phyloP scores from a whole-genome alignment of 2,888 invertebrate genomes.

The Hemaris fuciformis region DNA sequence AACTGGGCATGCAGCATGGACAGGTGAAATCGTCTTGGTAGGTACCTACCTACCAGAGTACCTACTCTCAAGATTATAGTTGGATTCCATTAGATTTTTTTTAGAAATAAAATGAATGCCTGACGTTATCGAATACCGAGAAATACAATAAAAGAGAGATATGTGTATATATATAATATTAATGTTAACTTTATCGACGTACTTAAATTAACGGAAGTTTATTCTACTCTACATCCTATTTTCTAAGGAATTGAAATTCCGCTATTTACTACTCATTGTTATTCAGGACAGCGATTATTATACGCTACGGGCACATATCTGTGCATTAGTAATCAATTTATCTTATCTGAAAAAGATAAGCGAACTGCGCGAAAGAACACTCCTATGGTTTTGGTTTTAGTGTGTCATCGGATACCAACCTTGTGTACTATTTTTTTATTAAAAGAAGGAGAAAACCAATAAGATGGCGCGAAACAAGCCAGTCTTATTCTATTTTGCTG shows the following conservation, averaged over 20 bases:
- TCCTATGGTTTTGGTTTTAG: slow-evolving; percentile 48
- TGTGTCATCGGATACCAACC: slow-evolving; percentile 41
- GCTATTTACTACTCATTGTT: slow-evolving; percentile 16
- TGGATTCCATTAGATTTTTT: too few species aligned
- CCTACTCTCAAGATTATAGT: too few species aligned
- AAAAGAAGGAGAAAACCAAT: slow-evolving; percentile 28
- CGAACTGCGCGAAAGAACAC: slow-evolving; percentile 43
- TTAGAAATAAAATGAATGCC: too few species aligned
- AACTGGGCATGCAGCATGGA: too few species aligned
- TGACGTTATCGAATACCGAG: too few species aligned
- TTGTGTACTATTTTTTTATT: slow-evolving; percentile 31
- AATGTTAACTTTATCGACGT: too few species aligned
- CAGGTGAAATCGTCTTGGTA: too few species aligned
- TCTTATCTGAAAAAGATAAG: slow-evolving; percentile 71
- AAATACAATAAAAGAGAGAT: too few species aligned
- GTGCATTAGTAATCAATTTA: slow-evolving; percentile 57
- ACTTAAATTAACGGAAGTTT: not conserved
- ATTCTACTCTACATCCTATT: not conserved
- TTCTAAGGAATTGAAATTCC: not conserved
- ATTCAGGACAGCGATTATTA: slow-evolving; percentile 15
- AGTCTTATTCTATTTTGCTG: slow-evolving; percentile 74
- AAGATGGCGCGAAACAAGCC: slow-evolving; percentile 71
- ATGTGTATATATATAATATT: too few species aligned
- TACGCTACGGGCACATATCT: slow-evolving; percentile 12
- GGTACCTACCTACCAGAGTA: too few species aligned